A percentile compares a stretch with the other conserved stretches of the same genome.
Conservation (phyloP, 1,140 invertebrate species). For the Homarus americanus region DNA sequence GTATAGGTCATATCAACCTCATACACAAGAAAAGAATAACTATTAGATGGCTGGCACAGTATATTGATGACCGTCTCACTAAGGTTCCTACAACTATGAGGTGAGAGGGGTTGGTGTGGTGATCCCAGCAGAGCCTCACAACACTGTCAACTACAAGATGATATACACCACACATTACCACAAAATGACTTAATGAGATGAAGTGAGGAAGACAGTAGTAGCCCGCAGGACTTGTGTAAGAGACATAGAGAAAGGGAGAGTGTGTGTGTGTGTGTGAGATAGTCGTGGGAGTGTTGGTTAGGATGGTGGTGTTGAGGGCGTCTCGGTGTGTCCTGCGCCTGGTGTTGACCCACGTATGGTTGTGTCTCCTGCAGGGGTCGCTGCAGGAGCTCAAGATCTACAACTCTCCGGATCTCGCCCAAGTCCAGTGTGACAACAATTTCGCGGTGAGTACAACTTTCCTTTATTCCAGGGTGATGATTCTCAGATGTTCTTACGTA, state of each 20-base stretch:
- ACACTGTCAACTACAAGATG: too few species aligned
- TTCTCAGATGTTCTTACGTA: not conserved
- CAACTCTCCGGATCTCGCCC: conserved; percentile 83
- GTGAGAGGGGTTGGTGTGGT: too few species aligned
- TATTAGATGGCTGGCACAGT: too few species aligned
- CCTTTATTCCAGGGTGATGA: not conserved
- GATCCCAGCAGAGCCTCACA: too few species aligned
- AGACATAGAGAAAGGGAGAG: not conserved
- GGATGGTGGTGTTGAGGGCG: conserved; percentile 13
- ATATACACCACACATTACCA: too few species aligned
- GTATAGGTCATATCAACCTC: too few species aligned
- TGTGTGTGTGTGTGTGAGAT: too few species aligned
- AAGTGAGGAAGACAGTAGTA: not conserved
- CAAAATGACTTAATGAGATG: too few species aligned
- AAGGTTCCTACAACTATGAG: too few species aligned
- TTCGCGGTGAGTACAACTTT: conserved; percentile 77
- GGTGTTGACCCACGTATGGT: conserved; percentile 54
- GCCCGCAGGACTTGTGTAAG: too few species aligned
- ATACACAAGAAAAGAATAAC: too few species aligned
- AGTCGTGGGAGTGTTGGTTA: not conserved
- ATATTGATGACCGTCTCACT: too few species aligned
- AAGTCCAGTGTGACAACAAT: conserved; percentile 83
- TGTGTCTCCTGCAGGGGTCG: conserved; percentile 83
- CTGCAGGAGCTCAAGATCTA: conserved; percentile 87
- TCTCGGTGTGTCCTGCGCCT: not conserved